Conservation (phyloP, 2,797 vertebrate species). For the Channa striata region DNA sequence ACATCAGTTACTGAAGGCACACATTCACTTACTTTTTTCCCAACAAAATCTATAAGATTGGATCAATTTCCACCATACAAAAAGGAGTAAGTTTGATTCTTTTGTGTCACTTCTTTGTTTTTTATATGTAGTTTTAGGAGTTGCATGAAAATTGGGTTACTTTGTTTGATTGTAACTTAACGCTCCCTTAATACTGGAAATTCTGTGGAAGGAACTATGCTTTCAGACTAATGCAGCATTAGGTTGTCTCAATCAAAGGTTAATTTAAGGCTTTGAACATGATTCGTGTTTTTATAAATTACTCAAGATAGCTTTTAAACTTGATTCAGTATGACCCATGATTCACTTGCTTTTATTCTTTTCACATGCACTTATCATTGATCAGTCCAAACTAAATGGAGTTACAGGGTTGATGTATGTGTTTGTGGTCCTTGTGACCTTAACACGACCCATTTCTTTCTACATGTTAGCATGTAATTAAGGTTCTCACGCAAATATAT, state of each 20-base stretch:
- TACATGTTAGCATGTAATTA: constrained; percentile 11
- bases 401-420: constrained; percentile 4
- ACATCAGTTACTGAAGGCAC: no score
- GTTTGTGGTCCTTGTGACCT: constrained; percentile 45
- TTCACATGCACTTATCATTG: constrained; percentile 6
- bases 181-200: not conserved
- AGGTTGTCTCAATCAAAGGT: constrained; percentile 42
- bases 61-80: no score
- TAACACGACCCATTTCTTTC: constrained; percentile 29
- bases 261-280: constrained; percentile 43
- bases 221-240: constrained; percentile 32
- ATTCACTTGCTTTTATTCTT: constrained; percentile 14
- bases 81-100: no score
- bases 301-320: constrained; percentile 27
- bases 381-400: constrained; percentile 1
- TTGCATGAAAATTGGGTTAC: no score
- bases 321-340: constrained; percentile 16
- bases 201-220: not conserved
- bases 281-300: constrained; percentile 41
- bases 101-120: no score
- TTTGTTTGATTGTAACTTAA: constrained; percentile 2
- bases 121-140: no score
- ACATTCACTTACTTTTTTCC: no score
- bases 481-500: constrained; percentile 4
- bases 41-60: no score